Base-by-base conservation (phyloP, 2,888 invertebrate genomes). In the Dasypolia templi region DNA sequence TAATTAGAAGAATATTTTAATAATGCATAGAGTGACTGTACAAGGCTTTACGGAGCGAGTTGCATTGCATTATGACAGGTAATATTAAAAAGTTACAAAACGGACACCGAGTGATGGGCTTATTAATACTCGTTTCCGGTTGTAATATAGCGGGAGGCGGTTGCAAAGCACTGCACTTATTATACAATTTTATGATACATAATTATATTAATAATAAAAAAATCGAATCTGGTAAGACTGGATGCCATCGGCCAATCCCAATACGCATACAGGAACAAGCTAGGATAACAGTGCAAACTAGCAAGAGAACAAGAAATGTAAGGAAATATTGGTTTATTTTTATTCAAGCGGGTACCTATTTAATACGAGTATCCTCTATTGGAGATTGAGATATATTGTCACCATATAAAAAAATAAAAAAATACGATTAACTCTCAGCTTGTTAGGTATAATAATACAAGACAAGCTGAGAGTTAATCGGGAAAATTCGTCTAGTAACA, bases 51-150 rank as follows among this genome's bases (percentile, higher is more conserved):
- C 35, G 14, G 51, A 68, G 35, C 46, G 19, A 14, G 49, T 70
- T 66, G 72, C 84, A 70, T 85, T 77, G 77, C 81, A 63, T 67
- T 76, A 53, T 80, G 83, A 85, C 85, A 86, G 81, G 69, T 85
- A 64, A 63, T 87, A 86, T 86, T 85, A 85, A 85, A 83, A 87
- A 78, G 76, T 87, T 80, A 83, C 79, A 74, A 83, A 83, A 79
- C 75, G 62, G 58, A 77, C 59, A 67, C 63, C 77, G 46, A 59
- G 49, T 77, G 75, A 79, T 84, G 65, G 35, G 72, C 62, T 84
- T 84, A 74, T 79, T 82, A 86, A 79, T 77, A 77, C 64, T 75
- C 64, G 17, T 75, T 84, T 84, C 82, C 82, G 82, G 77, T 79
- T 73, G 44, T 65, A 61, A 72, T 39, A 76, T 69, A 35, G 22